Base-by-base conservation (phyloP, 2,113 vertebrate genomes). In the Lagopus leucura region DNA sequence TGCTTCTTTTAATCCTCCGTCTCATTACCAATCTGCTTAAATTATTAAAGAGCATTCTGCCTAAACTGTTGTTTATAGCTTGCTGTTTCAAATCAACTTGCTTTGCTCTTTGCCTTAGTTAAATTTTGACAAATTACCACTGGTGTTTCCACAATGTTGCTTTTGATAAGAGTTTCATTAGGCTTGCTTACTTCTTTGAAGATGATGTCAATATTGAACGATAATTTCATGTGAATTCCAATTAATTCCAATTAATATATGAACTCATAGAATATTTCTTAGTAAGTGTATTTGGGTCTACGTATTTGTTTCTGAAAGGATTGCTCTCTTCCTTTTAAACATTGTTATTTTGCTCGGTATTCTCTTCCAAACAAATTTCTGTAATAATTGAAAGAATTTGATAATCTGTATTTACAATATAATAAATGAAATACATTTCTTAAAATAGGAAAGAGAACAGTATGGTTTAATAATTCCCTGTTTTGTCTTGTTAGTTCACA, bases 31-130 rank as follows among this genome's bases (percentile, higher is more conserved):
- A 87, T 34, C 34, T 85, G 19, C 38, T 80, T 93, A 25, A 95
- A 89, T 95, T 94, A 95, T 93, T 96, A 84, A 69, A 86, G 70
- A 73, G 20, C 11, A 8, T 95, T 94, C 67, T 79, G 24, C 36
- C 84, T 92, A 66, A 86, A 69, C 38, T 64, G 65, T 47, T 94
- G 58, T 93, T 96, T 92, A 69, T 71, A 52, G 42, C 84, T 93
- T 36, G 38, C 40, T 65, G 91, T 73, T 78, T 52, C 86, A 16
- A 43, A 48, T 48, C 5, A 4, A 27, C 57, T 86, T 89, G 36
- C 66, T 91, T 66, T 91, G 75, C 64, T 86, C 83, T 92, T 89
- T 74, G 50, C 64, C 47, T 89, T 77, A n/a, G 43, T 89, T 81
- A 55, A 75, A 50, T 64, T 94, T 90, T 88, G 72, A 65, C 3